Conservation (phyloP, 2,113 vertebrate genomes). For the Dipodomys ordii region DNA sequence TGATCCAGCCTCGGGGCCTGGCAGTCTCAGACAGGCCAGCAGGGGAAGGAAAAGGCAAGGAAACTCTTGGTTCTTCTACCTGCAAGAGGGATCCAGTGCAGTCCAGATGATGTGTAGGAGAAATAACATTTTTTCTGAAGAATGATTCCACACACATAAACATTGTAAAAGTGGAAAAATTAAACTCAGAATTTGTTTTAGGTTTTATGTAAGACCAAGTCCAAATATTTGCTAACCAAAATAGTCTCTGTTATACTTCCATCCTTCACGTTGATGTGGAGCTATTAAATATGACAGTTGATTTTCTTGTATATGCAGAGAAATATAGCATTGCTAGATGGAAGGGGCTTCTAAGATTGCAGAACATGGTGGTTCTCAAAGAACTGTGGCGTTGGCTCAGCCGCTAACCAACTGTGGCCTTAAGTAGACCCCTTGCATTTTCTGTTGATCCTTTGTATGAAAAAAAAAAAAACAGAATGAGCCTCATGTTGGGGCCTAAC, state of each 20-base stretch:
- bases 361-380: background rate
- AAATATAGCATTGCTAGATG: constrained; percentile 15
- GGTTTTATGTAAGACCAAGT: constrained; percentile 73
- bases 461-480: background rate
- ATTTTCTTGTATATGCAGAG: constrained; percentile 55
- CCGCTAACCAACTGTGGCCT: background rate
- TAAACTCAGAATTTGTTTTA: constrained; percentile 79
- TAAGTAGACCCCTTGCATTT: background rate
- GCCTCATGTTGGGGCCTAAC: background rate
- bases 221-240: constrained; percentile 80
- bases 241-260: constrained; percentile 61
- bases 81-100: background rate
- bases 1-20: background rate
- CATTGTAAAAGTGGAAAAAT: constrained; percentile 46
- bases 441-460: background rate
- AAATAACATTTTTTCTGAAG: background rate
- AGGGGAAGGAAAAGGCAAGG: background rate
- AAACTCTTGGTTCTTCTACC: background rate
- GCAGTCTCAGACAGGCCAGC: background rate
- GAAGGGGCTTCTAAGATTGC: background rate
- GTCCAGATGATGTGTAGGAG: background rate
- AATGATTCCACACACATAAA: constrained; percentile 53
- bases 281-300: constrained; percentile 73
- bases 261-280: constrained; percentile 38
- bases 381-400: background rate